Evolutionary conservation across 2,888 invertebrate species (phyloP), one percentile per base, ranked within the genome.

Genomic region (Mechanitis mazaeus): DNA sequence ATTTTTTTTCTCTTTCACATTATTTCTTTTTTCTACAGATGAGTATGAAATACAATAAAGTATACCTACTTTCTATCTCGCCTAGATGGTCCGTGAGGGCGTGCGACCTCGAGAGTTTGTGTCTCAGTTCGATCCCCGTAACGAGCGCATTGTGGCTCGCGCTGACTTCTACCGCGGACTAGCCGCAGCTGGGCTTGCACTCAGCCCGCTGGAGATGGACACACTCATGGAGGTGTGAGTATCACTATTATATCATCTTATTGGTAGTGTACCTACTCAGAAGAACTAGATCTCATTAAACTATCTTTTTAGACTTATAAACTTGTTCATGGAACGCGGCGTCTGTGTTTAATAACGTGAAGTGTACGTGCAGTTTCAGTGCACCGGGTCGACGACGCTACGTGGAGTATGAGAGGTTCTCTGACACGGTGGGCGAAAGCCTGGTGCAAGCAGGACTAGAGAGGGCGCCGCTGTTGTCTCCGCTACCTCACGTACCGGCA

Each of bases 111-210:
- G 91, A 46, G 93, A 94, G 73, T 95, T 94, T 80, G 83, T 95
- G 70, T 80, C 83, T 63, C 93, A 92, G 76, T 94, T 92, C 76
- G 95, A 95, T 83, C 82, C 79, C 4, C 91, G 90, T 72, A 92
- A 92, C 68, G 92, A 94, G 78, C 91, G 92, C 68, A 88, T 92
- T 59, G 92, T 95, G 59, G 84, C 92, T 4, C 92, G 92, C 68
- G 85, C 88, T 0, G 93, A 95, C 85, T 96, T 96, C 82, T 92
- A 92, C 71, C 92, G 95, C 60, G 94, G 93, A 0, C 84, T 96
- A 55, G 92, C 93, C 64, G 85, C 92, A 67, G 92, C 94, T 58
- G 91, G 93, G 54, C 91, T 95, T 53, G 84, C 93, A 61, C 90
- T 96, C 56, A 91, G 92, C 2, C 92, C 92, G 12, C 83, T 91